Evolutionary conservation across 2,113 vertebrate species (phyloP), one percentile per base, ranked within the genome.

Genomic region (Condylura cristata): DNA sequence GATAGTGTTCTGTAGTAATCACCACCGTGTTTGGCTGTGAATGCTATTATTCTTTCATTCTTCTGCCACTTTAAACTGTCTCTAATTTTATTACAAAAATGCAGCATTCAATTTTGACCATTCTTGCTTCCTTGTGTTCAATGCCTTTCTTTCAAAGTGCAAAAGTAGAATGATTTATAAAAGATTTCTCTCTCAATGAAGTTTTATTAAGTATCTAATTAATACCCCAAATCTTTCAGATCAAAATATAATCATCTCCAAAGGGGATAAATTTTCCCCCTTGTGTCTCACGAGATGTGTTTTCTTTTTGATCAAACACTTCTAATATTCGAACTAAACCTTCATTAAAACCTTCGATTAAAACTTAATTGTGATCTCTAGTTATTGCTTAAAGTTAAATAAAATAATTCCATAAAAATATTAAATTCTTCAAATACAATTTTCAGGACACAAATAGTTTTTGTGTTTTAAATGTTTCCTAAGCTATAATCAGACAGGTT

Each of bases 381-480:
- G 95, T 98, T 98, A 98, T 98, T 98, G 98, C 98, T 98, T 98
- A 98, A 98, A 98, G 98, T 98, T 98, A 98, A 98, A 98, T 98
- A 97, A 98, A 98, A 98, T 97, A 97, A 97, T 97, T 98, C 82
- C 96, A 98, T 97, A 92, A 95, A 97, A 98, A 97, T 98, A 98
- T 94, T 98, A 97, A 98, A 98, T 97, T 98, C 97, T 98, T 97
- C 96, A 98, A 98, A 98, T 92, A 95, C 94, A 97, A 97, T 95
- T 96, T 97, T 98, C 81, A 97, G 97, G 97, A 98, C 96, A 96
- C 70, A 97, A 94, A 60, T 95, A 92, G 87, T 94, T 92, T 30
- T 94, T 11, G 91, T 72, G 68, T 92, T 89, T 96, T 97, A 92
- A 97, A 97, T 81, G 75, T 89, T 92, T 85, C 28, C 94, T 84